Percentiles rank a stretch among this genome's conserved stretches.
These are phyloP conservation scores for Polydesmus complanatus DNA, from an alignment of 2,888 invertebrate species.

Conservation along the genomic window DNA sequence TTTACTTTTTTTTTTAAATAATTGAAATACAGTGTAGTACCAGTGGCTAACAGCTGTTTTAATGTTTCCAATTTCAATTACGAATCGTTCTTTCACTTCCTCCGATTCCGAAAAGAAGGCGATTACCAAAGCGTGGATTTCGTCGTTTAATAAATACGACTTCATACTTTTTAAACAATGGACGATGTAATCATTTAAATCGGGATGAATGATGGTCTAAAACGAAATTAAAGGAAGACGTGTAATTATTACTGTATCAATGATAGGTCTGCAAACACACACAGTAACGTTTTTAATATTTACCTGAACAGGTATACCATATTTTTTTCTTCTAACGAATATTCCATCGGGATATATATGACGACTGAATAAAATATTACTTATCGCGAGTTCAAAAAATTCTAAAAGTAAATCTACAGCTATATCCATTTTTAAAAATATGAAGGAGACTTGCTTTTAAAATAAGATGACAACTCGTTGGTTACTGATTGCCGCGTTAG, in stretches of 20 bases:
- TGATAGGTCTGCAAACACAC: no score
- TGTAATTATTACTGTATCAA: no score
- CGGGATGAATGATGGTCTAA: conserved; percentile 2
- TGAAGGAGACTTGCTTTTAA: no score
- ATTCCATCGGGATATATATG: neutral
- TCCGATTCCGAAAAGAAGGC: neutral
- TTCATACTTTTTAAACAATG: conserved; percentile 1
- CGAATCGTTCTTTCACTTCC: neutral
- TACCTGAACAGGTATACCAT: conserved; percentile 4
- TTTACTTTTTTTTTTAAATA: no score
- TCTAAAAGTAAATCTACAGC: neutral
- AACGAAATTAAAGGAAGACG: neutral
- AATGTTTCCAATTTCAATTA: neutral
- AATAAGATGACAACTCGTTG: no score
- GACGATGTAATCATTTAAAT: neutral
- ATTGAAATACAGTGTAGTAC: neutral
- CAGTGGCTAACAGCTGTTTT: neutral
- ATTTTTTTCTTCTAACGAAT: neutral
- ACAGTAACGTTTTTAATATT: no score
- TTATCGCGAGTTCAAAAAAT: neutral
- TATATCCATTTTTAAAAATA: neutral
- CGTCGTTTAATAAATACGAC: neutral
- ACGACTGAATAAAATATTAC: neutral
- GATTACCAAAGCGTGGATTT: neutral
- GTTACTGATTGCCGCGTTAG: no score